A percentile compares a stretch with the other conserved stretches of the same genome.
These are phyloP conservation scores for Ophiodon elongatus DNA, from an alignment of 2,113 vertebrate species.

Conservation along the genomic window DNA sequence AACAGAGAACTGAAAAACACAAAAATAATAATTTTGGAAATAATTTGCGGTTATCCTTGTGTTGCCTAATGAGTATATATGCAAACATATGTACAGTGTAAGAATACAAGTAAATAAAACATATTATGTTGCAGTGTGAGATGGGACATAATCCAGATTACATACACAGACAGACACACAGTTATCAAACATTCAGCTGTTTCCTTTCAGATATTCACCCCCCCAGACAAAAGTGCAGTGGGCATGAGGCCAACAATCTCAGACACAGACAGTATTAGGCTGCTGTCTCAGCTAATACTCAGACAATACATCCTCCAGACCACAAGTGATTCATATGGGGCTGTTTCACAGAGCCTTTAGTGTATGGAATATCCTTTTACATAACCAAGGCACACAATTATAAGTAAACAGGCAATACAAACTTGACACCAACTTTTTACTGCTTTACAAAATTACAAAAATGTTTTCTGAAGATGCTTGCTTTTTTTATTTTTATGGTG, in stretches of 20 bases:
- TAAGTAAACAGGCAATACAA: constrained; percentile 3
- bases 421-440: not conserved
- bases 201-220: constrained; percentile 14
- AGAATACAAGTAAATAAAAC: not conserved
- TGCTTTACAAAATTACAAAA: not conserved
- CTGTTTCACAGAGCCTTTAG: constrained; percentile 19
- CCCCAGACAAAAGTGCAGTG: constrained; percentile 38
- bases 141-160: not conserved
- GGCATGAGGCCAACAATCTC: constrained; percentile 63
- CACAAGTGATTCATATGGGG: constrained; percentile 56
- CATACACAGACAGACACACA: constrained; percentile 12
- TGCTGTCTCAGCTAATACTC: constrained; percentile 56
- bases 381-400: not conserved
- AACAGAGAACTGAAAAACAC: constrained; percentile 31
- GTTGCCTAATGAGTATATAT: not conserved
- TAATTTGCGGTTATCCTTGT: constrained; percentile 51
- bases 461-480: not conserved
- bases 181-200: constrained; percentile 2
- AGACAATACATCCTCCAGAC: constrained; percentile 66
- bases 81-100: not conserved
- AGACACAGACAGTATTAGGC: constrained; percentile 64
- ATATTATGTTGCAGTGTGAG: not conserved
- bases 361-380: not conserved
- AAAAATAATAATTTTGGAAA: constrained; percentile 64
- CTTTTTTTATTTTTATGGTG: not conserved